Percentiles rank a stretch among this genome's conserved stretches.
phyloP scores from a whole-genome alignment of 2,888 invertebrate species.

The Cistogaster globosa region DNA sequence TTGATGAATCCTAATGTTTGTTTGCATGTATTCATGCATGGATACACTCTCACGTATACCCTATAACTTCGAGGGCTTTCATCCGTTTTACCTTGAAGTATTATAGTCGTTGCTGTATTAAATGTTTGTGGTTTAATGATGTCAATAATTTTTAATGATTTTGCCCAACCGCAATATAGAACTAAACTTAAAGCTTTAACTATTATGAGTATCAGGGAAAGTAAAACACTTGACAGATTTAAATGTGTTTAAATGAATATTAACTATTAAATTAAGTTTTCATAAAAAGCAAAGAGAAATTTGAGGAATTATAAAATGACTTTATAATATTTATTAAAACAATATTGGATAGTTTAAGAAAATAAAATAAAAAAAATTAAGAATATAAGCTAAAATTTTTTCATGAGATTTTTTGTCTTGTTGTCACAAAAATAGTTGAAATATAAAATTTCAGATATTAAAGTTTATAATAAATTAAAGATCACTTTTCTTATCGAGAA shows the following conservation, averaged over 20 bases:
- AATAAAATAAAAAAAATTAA: background rate
- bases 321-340: background rate
- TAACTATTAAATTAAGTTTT: background rate
- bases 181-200: slow-evolving; percentile 19
- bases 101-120: slow-evolving; percentile 25
- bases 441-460: no score
- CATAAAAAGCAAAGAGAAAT: background rate
- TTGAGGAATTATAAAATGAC: no score
- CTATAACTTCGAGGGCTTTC: slow-evolving; percentile 28
- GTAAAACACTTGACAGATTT: slow-evolving; percentile 23
- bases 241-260: slow-evolving; percentile 18
- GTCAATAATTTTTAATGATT: slow-evolving; percentile 57
- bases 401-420: no score
- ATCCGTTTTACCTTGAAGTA: slow-evolving; percentile 32
- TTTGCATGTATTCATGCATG: background rate
- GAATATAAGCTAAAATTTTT: background rate
- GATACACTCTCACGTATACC: background rate
- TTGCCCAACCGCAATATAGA: slow-evolving; percentile 19
- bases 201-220: background rate
- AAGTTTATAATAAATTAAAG: no score
- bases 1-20: background rate
- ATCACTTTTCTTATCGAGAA: no score
- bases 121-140: slow-evolving; percentile 46
- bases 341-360: background rate
- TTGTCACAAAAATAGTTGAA: no score